Evolutionary conservation across 2,797 vertebrate genomes (phyloP).

Genomic region (Borostomias antarcticus): DNA sequence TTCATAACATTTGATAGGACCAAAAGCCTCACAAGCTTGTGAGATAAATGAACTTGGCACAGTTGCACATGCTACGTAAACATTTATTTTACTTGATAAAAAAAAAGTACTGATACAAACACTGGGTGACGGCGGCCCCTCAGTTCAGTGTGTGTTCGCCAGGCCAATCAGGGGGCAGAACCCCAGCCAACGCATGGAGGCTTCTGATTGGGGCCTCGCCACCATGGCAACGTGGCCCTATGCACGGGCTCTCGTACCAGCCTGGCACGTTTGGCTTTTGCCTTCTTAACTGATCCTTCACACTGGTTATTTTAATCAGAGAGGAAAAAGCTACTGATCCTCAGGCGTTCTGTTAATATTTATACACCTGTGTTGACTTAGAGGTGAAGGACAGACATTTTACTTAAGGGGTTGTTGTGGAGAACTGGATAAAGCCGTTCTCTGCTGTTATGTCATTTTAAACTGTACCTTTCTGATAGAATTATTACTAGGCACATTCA

Average conservation of each 20-base stretch:
- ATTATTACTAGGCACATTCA: too few species aligned
- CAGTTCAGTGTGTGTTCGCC: too few species aligned
- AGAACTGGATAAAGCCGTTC: neutral
- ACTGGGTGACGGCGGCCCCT: too few species aligned
- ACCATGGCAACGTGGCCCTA: slow-evolving; percentile 16
- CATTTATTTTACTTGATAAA: too few species aligned
- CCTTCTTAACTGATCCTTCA: neutral
- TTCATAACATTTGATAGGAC: too few species aligned
- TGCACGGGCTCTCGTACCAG: neutral
- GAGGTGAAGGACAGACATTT: too few species aligned
- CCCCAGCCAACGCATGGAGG: neutral
- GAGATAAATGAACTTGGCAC: too few species aligned
- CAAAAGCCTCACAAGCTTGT: too few species aligned
- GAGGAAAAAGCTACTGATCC: neutral
- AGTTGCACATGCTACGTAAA: too few species aligned
- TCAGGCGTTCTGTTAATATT: neutral
- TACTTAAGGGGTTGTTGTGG: neutral
- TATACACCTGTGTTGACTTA: neutral
- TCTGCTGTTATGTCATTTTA: neutral
- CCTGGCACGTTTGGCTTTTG: neutral
- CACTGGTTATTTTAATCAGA: too few species aligned
- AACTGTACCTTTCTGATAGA: too few species aligned
- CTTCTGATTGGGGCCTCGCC: slow-evolving; percentile 3
- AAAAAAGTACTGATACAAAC: too few species aligned
- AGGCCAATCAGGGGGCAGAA: neutral